Base-by-base conservation (phyloP, 2,797 vertebrate species). In the Chaetodon trifasciatus region DNA sequence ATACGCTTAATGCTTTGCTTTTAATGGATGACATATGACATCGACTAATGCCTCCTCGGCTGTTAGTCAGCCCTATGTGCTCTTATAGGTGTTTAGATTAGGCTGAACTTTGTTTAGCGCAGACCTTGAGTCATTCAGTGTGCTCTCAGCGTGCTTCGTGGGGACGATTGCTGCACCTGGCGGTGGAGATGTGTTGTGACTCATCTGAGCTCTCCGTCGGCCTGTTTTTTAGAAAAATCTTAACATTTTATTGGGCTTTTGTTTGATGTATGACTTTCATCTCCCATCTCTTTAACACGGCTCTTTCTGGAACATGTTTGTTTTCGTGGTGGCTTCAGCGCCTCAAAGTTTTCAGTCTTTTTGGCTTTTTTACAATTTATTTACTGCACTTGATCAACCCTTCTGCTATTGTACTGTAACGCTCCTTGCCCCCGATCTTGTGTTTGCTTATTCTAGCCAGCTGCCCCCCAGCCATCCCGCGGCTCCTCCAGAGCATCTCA, bases 401-500 rank as follows among this genome's bases (percentile, higher is more conserved):
- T 15, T 56, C 47, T 10, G 16, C 58, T 53, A 2, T 63, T 67
- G 47, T 15, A 24, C 65, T 17, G 17, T 62, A 50, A 57, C 1
- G 2, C 40, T 21, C 37, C 19, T 53, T 17, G 6, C 35, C n/a
- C 16, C 28, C n/a, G 3, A 58, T 73, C 24, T 53, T 83, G 32
- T 81, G 19, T 83, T 73, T 87, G 40, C 61, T 69, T 88, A 86
- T 87, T 87, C 84, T 85, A 99, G 98, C 90, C 97, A 96, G 93
- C 95, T 97, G 88, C 95, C 94, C 1, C 95, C 92, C 19, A 94
- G 94, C 74, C 96, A 97, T 80, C 96, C 97, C 60, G 87, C 94
- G 42, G 96, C 96, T 70, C 96, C 98, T 0, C 93, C 95, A n/a
- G 98, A 99, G 84, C 97, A 99, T 91, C 96, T 95, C 76, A 99